A percentile compares a stretch with the other conserved stretches of the same genome.
These are phyloP conservation scores for Serripes groenlandicus DNA, from an alignment of 2,888 invertebrate genomes.

Conservation along the genomic window DNA sequence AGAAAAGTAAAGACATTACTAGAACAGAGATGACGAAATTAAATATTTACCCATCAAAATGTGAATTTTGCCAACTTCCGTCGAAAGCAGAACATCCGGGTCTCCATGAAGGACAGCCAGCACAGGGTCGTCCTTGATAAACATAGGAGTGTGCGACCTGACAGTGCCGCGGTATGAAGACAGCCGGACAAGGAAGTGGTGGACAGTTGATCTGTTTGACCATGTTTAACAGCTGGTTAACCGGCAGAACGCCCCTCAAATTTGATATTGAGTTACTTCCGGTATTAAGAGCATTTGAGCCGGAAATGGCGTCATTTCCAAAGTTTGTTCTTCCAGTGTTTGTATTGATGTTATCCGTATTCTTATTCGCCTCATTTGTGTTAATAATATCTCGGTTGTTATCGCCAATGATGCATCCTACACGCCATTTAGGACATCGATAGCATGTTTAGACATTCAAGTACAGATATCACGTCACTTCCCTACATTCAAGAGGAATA, in stretches of 20 bases:
- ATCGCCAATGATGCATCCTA: constrained; percentile 28
- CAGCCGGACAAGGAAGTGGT: constrained; percentile 42
- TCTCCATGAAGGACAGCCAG: constrained; percentile 57
- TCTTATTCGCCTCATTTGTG: background rate
- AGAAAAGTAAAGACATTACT: no score
- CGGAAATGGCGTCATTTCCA: background rate
- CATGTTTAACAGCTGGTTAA: constrained; percentile 22
- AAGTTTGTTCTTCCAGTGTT: background rate
- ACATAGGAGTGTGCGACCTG: constrained; percentile 33
- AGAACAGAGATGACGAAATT: no score
- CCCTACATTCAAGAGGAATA: constrained; percentile 55
- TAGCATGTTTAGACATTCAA: constrained; percentile 24
- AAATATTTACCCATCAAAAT: constrained; percentile 64
- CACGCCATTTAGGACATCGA: constrained; percentile 45
- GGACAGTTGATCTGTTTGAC: constrained; percentile 38
- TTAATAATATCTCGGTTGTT: background rate
- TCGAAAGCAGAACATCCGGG: constrained; percentile 22
- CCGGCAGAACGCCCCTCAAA: constrained; percentile 33
- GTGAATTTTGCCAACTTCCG: constrained; percentile 14
- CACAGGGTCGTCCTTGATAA: constrained; percentile 42
- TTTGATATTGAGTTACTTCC: background rate
- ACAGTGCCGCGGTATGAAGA: constrained; percentile 46
- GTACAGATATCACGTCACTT: constrained; percentile 33
- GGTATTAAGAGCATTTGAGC: background rate
- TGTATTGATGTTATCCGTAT: background rate